phyloP scores from a whole-genome alignment of 2,888 invertebrate genomes.

The Lobophora halterata region DNA sequence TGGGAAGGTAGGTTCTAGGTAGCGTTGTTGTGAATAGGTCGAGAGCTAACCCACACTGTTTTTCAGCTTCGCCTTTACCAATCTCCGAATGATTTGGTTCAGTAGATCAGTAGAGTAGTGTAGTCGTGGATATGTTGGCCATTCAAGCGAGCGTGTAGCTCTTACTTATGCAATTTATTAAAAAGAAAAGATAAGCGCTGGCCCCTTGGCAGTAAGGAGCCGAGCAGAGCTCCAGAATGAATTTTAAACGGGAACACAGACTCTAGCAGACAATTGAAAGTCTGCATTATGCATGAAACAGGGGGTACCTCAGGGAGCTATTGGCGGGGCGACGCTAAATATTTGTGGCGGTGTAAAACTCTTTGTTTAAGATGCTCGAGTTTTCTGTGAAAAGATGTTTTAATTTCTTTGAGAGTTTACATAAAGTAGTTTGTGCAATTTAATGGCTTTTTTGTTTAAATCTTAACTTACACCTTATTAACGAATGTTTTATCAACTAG shows the following conservation, averaged over 20 bases:
- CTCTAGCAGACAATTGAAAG: slow-evolving; percentile 63
- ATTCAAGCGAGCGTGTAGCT: too few relatives aligned
- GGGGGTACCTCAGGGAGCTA: slow-evolving; percentile 36
- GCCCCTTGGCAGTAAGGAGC: slow-evolving; percentile 36
- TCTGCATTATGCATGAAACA: slow-evolving; percentile 64
- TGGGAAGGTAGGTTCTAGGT: too few relatives aligned
- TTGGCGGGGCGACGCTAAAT: slow-evolving; percentile 44
- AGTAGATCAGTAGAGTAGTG: not conserved
- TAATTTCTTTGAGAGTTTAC: slow-evolving; percentile 25
- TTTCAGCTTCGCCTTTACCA: too few relatives aligned
- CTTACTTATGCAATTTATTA: too few relatives aligned
- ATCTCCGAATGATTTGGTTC: too few relatives aligned
- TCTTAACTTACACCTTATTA: too few relatives aligned
- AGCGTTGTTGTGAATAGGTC: too few relatives aligned
- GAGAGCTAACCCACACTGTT: too few relatives aligned
- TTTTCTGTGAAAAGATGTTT: slow-evolving; percentile 21
- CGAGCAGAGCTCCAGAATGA: slow-evolving; percentile 47
- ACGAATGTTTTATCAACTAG: too few relatives aligned
- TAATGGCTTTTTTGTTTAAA: too few relatives aligned
- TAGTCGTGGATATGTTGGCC: too few relatives aligned
- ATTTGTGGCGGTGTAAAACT: slow-evolving; percentile 38
- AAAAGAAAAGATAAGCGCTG: slow-evolving; percentile 41
- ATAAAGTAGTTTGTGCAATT: slow-evolving; percentile 15
- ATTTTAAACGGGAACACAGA: slow-evolving; percentile 50
- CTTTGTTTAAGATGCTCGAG: slow-evolving; percentile 25